phyloP scores from a whole-genome alignment of 1,140 invertebrate species.

The Cyclargus thomasi region DNA sequence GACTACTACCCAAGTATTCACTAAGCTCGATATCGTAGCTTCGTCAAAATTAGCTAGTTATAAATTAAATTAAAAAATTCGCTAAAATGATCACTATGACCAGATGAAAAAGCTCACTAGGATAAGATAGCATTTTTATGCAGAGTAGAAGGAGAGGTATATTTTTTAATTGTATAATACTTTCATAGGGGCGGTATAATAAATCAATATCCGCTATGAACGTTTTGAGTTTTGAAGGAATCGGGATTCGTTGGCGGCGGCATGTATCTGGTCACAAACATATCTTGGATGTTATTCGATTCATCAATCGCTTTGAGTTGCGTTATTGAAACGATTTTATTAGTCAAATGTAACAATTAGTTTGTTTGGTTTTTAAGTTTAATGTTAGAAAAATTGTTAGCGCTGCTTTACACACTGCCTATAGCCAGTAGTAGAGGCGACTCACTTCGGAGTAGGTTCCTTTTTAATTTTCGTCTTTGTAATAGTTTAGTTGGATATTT shows the following conservation, averaged over 20 bases:
- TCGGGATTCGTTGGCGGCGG: not conserved
- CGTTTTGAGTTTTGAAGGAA: not conserved
- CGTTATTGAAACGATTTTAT: slow-evolving; percentile 3
- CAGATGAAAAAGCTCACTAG: slow-evolving; percentile 7
- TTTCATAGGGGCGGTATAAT: not conserved
- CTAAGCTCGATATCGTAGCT: slow-evolving; percentile 5
- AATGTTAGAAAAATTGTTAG: slow-evolving; percentile 8
- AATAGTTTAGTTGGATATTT: not conserved
- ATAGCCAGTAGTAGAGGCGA: not conserved
- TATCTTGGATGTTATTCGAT: slow-evolving; percentile 1
- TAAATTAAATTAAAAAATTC: slow-evolving; percentile 3
- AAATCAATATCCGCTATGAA: not conserved
- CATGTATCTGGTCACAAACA: slow-evolving; percentile 12
- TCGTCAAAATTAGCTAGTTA: slow-evolving; percentile 8
- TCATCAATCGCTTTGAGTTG: not conserved
- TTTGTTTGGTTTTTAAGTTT: slow-evolving; percentile 18
- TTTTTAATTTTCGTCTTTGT: not conserved
- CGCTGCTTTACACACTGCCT: slow-evolving; percentile 3
- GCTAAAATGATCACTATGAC: not conserved
- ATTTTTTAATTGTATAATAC: slow-evolving; percentile 4
- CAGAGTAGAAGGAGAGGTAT: not conserved
- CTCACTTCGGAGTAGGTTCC: not conserved
- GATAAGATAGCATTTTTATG: slow-evolving; percentile 11
- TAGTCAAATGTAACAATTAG: slow-evolving; percentile 13
- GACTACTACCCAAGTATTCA: slow-evolving; percentile 2